phyloP scores from a whole-genome alignment of 2,888 invertebrate species.

The Zootermopsis nevadensis region DNA sequence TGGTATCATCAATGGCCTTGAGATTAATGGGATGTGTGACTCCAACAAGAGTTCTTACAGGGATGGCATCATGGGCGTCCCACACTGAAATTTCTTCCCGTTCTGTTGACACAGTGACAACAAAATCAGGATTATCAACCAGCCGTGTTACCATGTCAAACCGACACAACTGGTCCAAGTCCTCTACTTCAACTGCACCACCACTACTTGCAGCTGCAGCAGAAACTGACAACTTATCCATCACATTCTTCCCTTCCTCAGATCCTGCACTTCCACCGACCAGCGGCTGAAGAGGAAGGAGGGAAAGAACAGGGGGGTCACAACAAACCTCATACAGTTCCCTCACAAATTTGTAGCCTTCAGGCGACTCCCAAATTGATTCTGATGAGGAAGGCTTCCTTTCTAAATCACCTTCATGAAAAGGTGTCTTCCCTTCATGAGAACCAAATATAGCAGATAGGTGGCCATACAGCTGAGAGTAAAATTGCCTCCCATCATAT shows the following conservation, averaged over 20 bases:
- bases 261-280: conserved; percentile 35
- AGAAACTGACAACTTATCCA: conserved; percentile 6
- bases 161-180: conserved; percentile 53
- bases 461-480: conserved; percentile 72
- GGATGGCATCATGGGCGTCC: conserved; percentile 71
- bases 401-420: not conserved
- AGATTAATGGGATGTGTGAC: conserved; percentile 83
- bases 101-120: conserved; percentile 79
- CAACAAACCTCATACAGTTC: conserved; percentile 65
- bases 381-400: conserved; percentile 21
- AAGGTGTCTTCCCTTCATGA: not conserved
- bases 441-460: conserved; percentile 54
- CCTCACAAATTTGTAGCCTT: conserved; percentile 57
- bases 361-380: conserved; percentile 55
- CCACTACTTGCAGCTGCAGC: not conserved
- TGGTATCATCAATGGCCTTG: conserved; percentile 76
- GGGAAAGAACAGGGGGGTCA: conserved; percentile 71
- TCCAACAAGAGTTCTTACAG: conserved; percentile 77
- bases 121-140: conserved; percentile 75
- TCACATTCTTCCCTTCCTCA: not conserved
- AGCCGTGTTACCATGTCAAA: conserved; percentile 74
- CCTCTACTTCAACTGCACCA: conserved; percentile 41
- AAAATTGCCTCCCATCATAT: conserved; percentile 86
- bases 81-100: conserved; percentile 84
- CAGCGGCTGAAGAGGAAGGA: conserved; percentile 68